Conservation (phyloP, 1,140 invertebrate species). For the Sycophaga agraensis region DNA sequence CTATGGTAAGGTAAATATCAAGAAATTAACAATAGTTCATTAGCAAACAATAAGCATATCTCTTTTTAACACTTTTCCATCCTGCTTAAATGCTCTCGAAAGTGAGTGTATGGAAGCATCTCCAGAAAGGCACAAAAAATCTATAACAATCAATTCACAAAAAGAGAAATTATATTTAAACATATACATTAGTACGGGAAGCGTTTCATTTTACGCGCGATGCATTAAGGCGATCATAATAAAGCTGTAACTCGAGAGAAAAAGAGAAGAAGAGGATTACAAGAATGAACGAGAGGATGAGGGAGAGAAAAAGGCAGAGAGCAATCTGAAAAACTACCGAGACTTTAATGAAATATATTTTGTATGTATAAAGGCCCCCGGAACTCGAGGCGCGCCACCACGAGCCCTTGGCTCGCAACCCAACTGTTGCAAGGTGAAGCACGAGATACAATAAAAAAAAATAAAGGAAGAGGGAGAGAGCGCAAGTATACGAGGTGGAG, state of each 20-base stretch:
- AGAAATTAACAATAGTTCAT: no score
- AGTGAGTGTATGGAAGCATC: no score
- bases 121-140: no score
- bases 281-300: background rate
- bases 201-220: slow-evolving; percentile 2
- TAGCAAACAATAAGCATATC: no score
- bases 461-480: background rate
- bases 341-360: slow-evolving; percentile 22
- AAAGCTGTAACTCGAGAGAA: slow-evolving; percentile 15
- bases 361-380: background rate
- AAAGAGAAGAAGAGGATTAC: no score
- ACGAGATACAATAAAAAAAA: background rate
- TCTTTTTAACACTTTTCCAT: no score
- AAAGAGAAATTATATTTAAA: slow-evolving; percentile 3
- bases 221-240: slow-evolving; percentile 13
- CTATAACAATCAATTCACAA: background rate
- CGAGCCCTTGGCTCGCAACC: background rate
- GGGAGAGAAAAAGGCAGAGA: background rate
- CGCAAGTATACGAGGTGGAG: background rate
- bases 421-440: slow-evolving; percentile 21
- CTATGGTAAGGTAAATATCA: no score
- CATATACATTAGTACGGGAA: background rate
- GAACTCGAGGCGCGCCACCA: background rate
- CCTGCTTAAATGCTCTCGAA: no score
- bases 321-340: slow-evolving; percentile 22